phyloP scores from a whole-genome alignment of 1,140 invertebrate species.

The Apis florea region DNA sequence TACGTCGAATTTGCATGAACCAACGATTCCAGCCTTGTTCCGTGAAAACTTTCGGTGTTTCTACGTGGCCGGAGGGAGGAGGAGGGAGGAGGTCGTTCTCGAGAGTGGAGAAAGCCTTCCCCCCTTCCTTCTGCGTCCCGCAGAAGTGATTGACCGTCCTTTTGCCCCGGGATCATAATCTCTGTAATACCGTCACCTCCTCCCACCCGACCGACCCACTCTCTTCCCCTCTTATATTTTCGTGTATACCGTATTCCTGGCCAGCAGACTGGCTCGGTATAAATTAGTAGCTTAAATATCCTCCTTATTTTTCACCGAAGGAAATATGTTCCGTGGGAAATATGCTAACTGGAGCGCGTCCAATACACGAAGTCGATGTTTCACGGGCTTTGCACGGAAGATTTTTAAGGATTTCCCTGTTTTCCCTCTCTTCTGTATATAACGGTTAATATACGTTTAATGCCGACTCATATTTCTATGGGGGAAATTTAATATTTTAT shows the following conservation, averaged over 20 bases:
- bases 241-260: not conserved
- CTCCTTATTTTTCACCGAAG: not conserved
- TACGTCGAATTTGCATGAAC: constrained; percentile 74
- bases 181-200: not conserved
- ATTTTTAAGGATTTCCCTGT: constrained; percentile 3
- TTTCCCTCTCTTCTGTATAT: not conserved
- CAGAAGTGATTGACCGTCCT: constrained; percentile 35
- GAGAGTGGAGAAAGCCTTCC: constrained; percentile 13
- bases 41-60: constrained; percentile 59
- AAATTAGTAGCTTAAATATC: constrained; percentile 21
- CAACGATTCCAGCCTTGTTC: constrained; percentile 69
- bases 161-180: constrained; percentile 16
- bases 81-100: not conserved
- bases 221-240: not conserved
- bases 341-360: not conserved
- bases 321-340: not conserved
- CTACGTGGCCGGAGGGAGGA: no score
- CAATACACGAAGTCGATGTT: not conserved
- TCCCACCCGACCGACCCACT: no score
- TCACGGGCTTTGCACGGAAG: not conserved
- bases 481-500: not conserved
- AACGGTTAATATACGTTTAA: not conserved
- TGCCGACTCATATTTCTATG: not conserved
- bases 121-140: not conserved
- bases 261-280: not conserved